These are phyloP conservation scores for Chelonia mydas DNA, from an alignment of 2,797 vertebrate species.

Conservation along the genomic window DNA sequence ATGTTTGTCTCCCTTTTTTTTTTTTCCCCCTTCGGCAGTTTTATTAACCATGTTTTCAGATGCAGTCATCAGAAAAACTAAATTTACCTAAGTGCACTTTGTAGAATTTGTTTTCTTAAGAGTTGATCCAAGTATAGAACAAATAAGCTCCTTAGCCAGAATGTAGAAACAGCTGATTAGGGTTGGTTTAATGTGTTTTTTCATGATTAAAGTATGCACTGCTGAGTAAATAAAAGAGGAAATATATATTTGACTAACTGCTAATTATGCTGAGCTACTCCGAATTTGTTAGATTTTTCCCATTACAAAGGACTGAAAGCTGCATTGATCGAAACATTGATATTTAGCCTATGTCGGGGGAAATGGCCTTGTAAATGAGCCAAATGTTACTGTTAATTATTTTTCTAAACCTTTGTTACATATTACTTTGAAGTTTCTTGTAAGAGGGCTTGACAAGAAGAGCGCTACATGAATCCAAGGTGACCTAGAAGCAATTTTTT, in stretches of 20 bases:
- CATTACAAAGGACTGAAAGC: constrained; percentile 46
- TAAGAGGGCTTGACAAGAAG: constrained; percentile 70
- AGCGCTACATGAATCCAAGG: constrained; percentile 64
- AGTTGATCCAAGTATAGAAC: constrained; percentile 41
- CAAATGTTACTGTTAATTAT: constrained; percentile 31
- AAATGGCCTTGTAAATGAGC: constrained; percentile 44
- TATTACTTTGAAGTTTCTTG: constrained; percentile 30
- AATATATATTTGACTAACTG: constrained; percentile 59
- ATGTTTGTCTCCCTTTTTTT: neutral
- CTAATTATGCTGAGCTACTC: constrained; percentile 47
- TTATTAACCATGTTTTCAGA: neutral
- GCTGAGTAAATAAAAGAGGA: constrained; percentile 50
- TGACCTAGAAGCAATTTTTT: constrained; percentile 66
- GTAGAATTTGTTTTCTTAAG: constrained; percentile 60
- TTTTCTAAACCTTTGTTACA: constrained; percentile 31
- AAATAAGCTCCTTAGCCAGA: constrained; percentile 37
- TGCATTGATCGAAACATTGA: constrained; percentile 25
- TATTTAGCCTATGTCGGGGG: constrained; percentile 36
- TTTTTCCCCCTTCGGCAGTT: neutral
- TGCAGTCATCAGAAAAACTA: constrained; percentile 12
- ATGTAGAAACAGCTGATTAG: constrained; percentile 22
- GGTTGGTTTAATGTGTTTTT: constrained; percentile 58
- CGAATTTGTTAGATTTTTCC: neutral
- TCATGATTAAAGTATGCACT: constrained; percentile 61
- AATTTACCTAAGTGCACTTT: constrained; percentile 12